Conservation (phyloP, 1,140 invertebrate species). For the Bombus haemorrhoidalis region DNA sequence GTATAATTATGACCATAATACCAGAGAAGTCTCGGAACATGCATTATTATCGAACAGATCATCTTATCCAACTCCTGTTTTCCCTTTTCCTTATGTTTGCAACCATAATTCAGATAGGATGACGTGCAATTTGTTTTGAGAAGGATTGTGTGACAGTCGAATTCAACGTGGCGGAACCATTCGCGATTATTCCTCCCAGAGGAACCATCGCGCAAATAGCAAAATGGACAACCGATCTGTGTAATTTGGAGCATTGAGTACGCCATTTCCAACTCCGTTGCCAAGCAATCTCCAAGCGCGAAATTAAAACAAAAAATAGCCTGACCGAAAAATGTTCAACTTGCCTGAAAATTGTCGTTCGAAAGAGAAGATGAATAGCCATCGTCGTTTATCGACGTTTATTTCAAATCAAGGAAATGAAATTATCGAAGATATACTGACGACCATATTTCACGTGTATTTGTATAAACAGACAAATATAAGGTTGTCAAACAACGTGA, state of each 20-base stretch:
- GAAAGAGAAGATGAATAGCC: background rate
- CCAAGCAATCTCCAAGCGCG: background rate
- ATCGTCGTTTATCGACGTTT: background rate
- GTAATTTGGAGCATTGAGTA: background rate
- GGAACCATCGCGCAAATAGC: background rate
- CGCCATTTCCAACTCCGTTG: background rate
- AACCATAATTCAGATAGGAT: conserved; percentile 5
- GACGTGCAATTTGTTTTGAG: conserved; percentile 32
- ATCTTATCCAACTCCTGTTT: background rate
- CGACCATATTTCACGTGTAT: background rate
- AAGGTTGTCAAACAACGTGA: background rate
- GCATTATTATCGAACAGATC: background rate
- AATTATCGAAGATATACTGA: background rate
- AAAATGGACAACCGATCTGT: conserved; percentile 7
- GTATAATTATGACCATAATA: background rate
- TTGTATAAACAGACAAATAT: background rate
- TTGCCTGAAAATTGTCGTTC: background rate
- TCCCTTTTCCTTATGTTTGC: background rate
- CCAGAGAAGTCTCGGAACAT: background rate
- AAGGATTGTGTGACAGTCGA: conserved; percentile 31
- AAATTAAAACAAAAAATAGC: background rate
- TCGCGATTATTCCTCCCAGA: conserved; percentile 9
- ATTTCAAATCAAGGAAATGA: background rate
- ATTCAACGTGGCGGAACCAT: conserved; percentile 16
- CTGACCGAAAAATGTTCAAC: background rate